These are phyloP conservation scores for Corythaeola cristata DNA, from an alignment of 2,113 vertebrate genomes.

Conservation along the genomic window DNA sequence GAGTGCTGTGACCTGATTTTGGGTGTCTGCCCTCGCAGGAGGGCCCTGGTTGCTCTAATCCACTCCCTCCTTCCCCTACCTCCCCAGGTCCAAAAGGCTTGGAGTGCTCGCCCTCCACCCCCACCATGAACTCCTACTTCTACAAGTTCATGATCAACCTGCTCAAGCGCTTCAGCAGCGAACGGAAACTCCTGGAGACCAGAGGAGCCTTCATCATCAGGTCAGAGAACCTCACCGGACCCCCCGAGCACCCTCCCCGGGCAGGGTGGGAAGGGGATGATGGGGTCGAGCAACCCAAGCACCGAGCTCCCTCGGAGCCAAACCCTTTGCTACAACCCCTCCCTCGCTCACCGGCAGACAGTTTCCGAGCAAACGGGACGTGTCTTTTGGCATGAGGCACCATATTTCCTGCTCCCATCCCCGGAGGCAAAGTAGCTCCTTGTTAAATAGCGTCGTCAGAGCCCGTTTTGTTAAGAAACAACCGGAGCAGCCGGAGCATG, in stretches of 20 bases:
- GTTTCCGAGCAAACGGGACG: background rate
- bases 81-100: constrained; percentile 77
- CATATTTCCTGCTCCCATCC: background rate
- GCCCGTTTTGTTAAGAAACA: background rate
- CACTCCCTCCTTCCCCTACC: background rate
- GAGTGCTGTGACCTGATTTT: background rate
- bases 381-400: background rate
- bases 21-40: background rate
- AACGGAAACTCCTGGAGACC: constrained; percentile 91
- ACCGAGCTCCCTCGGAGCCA: background rate
- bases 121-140: constrained; percentile 99
- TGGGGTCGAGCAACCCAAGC: background rate
- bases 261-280: fast-evolving
- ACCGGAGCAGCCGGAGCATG: background rate
- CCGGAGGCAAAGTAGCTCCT: background rate
- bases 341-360: fast-evolving
- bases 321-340: background rate
- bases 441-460: background rate
- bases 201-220: constrained; percentile 96
- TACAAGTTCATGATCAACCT: constrained; percentile 99
- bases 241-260: background rate
- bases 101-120: constrained; percentile 91
- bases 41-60: background rate
- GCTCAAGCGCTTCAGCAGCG: constrained; percentile 91
- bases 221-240: constrained; percentile 52